phyloP scores from a whole-genome alignment of 2,888 invertebrate species.

The Apamea crenata region DNA sequence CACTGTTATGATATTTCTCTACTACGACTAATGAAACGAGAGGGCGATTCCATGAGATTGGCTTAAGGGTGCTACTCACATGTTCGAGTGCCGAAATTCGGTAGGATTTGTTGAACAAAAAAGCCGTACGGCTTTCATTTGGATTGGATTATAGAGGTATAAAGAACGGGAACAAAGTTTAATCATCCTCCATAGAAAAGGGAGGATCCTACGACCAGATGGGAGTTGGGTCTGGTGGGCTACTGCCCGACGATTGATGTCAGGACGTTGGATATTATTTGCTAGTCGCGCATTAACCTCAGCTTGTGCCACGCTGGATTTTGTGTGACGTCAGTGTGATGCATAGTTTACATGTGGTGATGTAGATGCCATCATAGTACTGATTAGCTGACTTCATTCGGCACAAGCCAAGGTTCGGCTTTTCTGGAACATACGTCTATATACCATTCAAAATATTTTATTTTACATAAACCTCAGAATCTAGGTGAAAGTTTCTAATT shows the following conservation, averaged over 20 bases:
- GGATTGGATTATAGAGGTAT: neutral
- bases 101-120: neutral
- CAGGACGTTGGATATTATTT: neutral
- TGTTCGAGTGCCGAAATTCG: neutral
- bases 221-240: neutral
- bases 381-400: neutral
- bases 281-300: neutral
- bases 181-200: neutral
- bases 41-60: constrained; percentile 67
- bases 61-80: constrained; percentile 7
- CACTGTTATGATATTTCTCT: constrained; percentile 70
- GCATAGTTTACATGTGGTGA: too few relatives aligned
- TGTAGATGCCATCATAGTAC: too few relatives aligned
- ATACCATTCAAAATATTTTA: neutral
- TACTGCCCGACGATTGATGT: neutral
- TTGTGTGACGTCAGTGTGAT: too few relatives aligned
- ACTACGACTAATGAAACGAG: constrained; percentile 71
- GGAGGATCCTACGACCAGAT: neutral
- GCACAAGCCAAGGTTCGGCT: neutral
- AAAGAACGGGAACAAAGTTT: too few relatives aligned
- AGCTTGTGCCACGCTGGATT: too few relatives aligned
- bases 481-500: neutral
- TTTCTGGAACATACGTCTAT: neutral
- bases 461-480: neutral
- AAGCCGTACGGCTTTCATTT: neutral